These are phyloP conservation scores for Leptopilina myrica DNA, from an alignment of 2,888 invertebrate genomes.

Conservation along the genomic window DNA sequence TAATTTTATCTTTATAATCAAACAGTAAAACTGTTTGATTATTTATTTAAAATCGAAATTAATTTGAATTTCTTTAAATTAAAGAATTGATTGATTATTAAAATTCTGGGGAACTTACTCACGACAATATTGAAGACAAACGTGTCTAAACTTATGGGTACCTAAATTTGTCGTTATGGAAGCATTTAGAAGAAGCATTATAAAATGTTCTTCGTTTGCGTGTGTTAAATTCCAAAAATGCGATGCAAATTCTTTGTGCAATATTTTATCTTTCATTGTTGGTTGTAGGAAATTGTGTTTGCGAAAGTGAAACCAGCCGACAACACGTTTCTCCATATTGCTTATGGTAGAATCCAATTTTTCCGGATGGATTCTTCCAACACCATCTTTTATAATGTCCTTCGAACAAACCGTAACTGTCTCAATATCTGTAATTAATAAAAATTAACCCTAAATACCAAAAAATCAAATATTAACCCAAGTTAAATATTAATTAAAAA, in stretches of 20 bases:
- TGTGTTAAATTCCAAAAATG: conserved; percentile 77
- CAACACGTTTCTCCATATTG: conserved; percentile 79
- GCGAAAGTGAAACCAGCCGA: conserved; percentile 84
- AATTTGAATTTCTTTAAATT: background rate
- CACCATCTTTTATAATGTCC: conserved; percentile 80
- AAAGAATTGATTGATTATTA: conserved; percentile 51
- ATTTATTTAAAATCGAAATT: too few relatives aligned
- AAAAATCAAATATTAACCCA: background rate
- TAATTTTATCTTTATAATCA: too few relatives aligned
- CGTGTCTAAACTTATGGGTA: conserved; percentile 82
- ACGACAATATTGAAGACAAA: conserved; percentile 80
- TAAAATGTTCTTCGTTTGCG: conserved; percentile 80
- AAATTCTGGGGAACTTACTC: conserved; percentile 72
- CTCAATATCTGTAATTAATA: conserved; percentile 77
- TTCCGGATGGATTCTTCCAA: conserved; percentile 80
- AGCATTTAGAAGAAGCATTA: conserved; percentile 81
- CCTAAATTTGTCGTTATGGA: conserved; percentile 78
- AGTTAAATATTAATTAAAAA: too few relatives aligned
- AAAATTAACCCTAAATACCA: background rate
- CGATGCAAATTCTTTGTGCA: conserved; percentile 81
- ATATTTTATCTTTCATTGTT: conserved; percentile 81
- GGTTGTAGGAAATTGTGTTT: conserved; percentile 78
- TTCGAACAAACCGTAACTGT: conserved; percentile 81
- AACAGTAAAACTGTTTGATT: too few relatives aligned
- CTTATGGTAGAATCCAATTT: conserved; percentile 79